These are phyloP conservation scores for Accipiter cooperii DNA, from an alignment of 2,113 vertebrate species.

Conservation along the genomic window DNA sequence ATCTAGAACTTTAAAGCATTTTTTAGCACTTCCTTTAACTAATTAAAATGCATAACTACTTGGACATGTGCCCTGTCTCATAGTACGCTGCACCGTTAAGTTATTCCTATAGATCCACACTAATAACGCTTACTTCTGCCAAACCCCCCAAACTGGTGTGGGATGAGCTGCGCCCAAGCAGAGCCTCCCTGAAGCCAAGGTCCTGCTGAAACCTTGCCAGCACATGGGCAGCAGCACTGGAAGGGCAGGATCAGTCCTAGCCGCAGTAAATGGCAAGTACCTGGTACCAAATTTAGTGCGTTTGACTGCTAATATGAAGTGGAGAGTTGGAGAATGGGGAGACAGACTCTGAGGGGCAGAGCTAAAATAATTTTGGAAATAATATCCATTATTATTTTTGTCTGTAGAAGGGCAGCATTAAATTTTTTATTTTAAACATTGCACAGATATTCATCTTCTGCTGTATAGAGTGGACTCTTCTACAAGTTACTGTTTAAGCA, in stretches of 20 bases:
- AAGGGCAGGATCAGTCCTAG: neutral
- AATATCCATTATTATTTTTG: neutral
- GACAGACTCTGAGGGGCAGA: neutral
- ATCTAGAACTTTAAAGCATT: neutral
- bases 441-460: neutral
- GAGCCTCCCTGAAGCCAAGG: neutral
- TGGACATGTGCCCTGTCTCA: neutral
- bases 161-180: neutral
- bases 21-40: neutral
- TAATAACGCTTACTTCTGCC: neutral
- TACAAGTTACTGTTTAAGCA: neutral
- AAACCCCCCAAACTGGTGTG: neutral
- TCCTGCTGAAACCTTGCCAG: neutral
- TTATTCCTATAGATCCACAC: neutral
- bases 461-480: rapidly evolving
- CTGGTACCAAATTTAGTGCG: neutral
- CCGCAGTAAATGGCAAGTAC: neutral
- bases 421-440: neutral
- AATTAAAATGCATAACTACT: neutral
- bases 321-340: neutral
- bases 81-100: neutral
- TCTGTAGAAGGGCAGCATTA: neutral
- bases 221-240: rapidly evolving
- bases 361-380: neutral
- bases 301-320: neutral